Percentiles rank a stretch among this genome's conserved stretches.
phyloP scores from a whole-genome alignment of 2,113 vertebrate species.

The Colaptes auratus region DNA sequence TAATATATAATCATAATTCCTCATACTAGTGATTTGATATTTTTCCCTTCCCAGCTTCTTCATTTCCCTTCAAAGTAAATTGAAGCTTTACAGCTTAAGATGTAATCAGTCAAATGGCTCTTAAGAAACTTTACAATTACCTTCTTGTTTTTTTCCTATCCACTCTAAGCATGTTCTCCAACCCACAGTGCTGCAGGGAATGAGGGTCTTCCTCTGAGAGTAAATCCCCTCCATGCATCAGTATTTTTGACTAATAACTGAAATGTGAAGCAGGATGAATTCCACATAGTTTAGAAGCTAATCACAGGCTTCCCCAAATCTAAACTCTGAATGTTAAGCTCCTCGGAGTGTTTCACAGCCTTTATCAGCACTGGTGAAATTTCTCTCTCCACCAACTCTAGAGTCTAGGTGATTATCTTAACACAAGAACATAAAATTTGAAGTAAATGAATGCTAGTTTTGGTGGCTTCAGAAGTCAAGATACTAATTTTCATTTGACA shows the following conservation, averaged over 20 bases:
- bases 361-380: neutral
- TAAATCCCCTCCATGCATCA: neutral
- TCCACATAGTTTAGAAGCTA: neutral
- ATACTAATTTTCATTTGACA: neutral
- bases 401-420: neutral
- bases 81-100: neutral
- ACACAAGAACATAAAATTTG: neutral
- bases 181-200: fast-evolving
- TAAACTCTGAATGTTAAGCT: neutral
- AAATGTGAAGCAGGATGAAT: neutral
- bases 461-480: neutral
- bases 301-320: neutral
- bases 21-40: neutral
- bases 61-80: neutral
- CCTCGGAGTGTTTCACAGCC: neutral
- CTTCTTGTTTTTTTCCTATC: neutral
- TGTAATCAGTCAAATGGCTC: neutral
- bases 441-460: neutral
- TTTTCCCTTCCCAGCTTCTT: neutral
- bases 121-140: neutral
- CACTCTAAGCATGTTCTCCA: neutral
- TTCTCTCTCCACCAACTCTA: neutral
- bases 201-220: fast-evolving
- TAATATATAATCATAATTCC: neutral
- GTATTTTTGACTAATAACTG: neutral